Conservation (phyloP, 2,888 invertebrate genomes). For the Diogma glabrata region DNA sequence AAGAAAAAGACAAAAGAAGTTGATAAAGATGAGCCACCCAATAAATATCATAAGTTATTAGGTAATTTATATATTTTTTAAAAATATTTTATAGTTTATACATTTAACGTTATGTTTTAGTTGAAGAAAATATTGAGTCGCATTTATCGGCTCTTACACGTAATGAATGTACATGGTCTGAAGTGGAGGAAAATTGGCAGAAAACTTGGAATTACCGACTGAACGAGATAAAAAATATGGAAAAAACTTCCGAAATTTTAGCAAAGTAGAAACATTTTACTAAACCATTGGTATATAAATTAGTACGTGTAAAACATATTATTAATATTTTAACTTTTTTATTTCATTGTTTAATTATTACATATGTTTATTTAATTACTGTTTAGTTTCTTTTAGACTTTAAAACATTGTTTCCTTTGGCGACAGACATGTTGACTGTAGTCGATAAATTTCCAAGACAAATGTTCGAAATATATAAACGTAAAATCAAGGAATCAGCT, state of each 20-base stretch:
- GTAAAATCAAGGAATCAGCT: slow-evolving; percentile 1
- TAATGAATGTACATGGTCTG: no score
- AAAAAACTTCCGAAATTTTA: neutral
- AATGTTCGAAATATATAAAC: neutral
- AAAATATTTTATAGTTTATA: no score
- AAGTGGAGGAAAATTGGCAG: neutral
- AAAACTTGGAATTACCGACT: neutral
- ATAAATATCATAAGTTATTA: no score
- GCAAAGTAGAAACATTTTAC: neutral
- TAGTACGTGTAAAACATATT: neutral
- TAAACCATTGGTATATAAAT: neutral
- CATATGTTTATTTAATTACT: no score
- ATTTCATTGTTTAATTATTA: no score
- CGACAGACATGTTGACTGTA: neutral
- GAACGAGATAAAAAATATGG: neutral
- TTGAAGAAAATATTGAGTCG: no score
- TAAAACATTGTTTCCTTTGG: neutral
- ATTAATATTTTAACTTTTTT: no score
- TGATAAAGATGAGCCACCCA: no score
- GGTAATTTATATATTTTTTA: no score
- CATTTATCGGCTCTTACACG: no score
- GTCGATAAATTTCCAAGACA: neutral
- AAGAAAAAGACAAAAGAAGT: neutral
- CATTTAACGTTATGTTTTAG: no score
- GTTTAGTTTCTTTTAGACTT: slow-evolving; percentile 1